These are phyloP conservation scores for Diarsia brunnea DNA, from an alignment of 2,888 invertebrate genomes.

Conservation along the genomic window DNA sequence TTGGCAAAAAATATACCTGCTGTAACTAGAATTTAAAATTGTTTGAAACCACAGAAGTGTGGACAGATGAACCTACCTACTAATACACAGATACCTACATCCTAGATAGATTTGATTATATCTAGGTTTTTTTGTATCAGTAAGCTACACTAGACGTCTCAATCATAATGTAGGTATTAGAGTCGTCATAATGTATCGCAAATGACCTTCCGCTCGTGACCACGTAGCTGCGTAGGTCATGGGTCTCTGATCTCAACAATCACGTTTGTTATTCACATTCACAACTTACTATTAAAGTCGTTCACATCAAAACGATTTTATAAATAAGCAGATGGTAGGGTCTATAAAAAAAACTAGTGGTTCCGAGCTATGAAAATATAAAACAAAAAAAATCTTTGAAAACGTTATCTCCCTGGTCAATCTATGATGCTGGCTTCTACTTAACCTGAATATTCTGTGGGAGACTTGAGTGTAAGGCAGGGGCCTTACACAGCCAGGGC, in stretches of 20 bases:
- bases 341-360: background rate
- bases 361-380: background rate
- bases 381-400: no score
- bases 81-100: background rate
- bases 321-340: background rate
- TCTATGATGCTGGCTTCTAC: no score
- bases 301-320: background rate
- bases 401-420: no score
- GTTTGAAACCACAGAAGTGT: background rate
- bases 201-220: slow-evolving; percentile 49
- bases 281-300: slow-evolving; percentile 1
- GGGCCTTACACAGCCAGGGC: no score
- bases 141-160: background rate
- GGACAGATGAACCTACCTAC: background rate
- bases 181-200: slow-evolving; percentile 19
- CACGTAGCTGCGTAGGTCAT: slow-evolving; percentile 55
- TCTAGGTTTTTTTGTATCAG: background rate
- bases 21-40: slow-evolving; percentile 4
- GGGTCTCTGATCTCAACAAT: slow-evolving; percentile 46
- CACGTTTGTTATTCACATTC: slow-evolving; percentile 41
- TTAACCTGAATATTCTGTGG: no score
- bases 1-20: slow-evolving; percentile 22
- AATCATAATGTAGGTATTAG: no score
- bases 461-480: no score
- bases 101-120: background rate